Base-by-base conservation (phyloP, 2,888 invertebrate species). In the Caradrina kadenii region DNA sequence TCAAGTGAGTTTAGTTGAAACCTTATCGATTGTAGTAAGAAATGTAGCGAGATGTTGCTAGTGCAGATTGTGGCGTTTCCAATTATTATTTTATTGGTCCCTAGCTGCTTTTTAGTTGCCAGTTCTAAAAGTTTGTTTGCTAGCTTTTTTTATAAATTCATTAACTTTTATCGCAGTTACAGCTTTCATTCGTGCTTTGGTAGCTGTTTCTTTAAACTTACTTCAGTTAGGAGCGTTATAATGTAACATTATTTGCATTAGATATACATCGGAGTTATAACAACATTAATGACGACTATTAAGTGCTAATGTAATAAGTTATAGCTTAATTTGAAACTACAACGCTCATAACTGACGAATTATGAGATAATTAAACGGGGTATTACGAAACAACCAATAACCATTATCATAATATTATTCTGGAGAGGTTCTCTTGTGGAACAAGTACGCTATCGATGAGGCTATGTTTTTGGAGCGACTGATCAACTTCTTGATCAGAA, bases 11-110 rank as follows among this genome's bases (percentile, higher is more conserved):
- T 82, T 59, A 54, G 65, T 67, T 59, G 50, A 39, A 59, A 62
- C 56, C 39, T 70, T 85, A 88, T 88, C 82, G 87, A 88, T 88
- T 87, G 84, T 84, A 79, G 79, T 76, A 72, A 79, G 80, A 63
- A 56, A 52, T 78, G 66, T 79, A 72, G 73, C 54, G 56, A 42
- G 69, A 78, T 63, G 69, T 73, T 50, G 66, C 62, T 73, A 31
- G 42, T 31, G 31, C 75, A 69, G 67, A 73, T 64, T 78, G 65
- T 78, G 26, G 73, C 59, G 70, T 69, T 63, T 22, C n/a, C 39
- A 55, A 60, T 69, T 63, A 76, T 64, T 54, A 58, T 75, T 79
- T 79, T 31, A 61, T 67, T 39, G 26, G 15, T 21, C 15, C 0
- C 54, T 63, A 65, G 62, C 61, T 61, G 53, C 17, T 39, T 64